These are phyloP conservation scores for Saccostrea glomerata DNA, from an alignment of 1,140 invertebrate species.

Conservation along the genomic window DNA sequence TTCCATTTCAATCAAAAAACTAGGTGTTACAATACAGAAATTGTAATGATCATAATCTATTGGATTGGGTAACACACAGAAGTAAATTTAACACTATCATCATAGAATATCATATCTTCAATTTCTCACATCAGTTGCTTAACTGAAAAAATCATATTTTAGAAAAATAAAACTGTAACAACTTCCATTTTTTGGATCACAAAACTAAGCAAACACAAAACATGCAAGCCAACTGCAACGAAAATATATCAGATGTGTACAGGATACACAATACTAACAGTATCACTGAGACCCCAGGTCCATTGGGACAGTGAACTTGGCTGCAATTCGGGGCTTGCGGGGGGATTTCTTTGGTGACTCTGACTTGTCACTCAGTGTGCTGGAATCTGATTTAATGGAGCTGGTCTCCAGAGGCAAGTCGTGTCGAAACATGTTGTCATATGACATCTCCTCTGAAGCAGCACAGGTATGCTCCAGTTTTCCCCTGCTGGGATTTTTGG, in stretches of 20 bases:
- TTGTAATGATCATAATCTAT: not conserved
- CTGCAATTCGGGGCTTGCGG: constrained; percentile 63
- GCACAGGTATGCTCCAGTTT: constrained; percentile 37
- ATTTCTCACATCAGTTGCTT: constrained; percentile 6
- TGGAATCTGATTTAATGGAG: constrained; percentile 65
- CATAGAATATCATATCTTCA: not conserved
- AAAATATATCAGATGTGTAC: constrained; percentile 22
- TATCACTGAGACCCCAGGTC: constrained; percentile 20
- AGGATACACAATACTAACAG: constrained; percentile 20
- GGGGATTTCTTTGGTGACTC: constrained; percentile 60
- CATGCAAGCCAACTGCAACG: constrained; percentile 35
- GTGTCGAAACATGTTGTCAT: constrained; percentile 62
- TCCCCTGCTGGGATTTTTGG: not conserved
- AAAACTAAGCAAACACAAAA: constrained; percentile 9
- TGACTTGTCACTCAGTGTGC: constrained; percentile 60
- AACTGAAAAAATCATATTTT: constrained; percentile 10
- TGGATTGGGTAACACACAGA: not conserved
- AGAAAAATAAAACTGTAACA: constrained; percentile 20
- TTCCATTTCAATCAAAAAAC: not conserved
- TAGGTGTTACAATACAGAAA: not conserved
- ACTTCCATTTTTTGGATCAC: constrained; percentile 15
- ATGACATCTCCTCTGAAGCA: constrained; percentile 57
- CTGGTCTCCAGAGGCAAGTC: constrained; percentile 67
- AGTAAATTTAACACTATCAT: constrained; percentile 23
- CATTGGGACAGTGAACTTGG: constrained; percentile 62